A percentile compares a stretch with the other conserved stretches of the same genome.
Evolutionary conservation across 2,888 invertebrate species (phyloP).

Genomic region (Prionchulus punctatus): DNA sequence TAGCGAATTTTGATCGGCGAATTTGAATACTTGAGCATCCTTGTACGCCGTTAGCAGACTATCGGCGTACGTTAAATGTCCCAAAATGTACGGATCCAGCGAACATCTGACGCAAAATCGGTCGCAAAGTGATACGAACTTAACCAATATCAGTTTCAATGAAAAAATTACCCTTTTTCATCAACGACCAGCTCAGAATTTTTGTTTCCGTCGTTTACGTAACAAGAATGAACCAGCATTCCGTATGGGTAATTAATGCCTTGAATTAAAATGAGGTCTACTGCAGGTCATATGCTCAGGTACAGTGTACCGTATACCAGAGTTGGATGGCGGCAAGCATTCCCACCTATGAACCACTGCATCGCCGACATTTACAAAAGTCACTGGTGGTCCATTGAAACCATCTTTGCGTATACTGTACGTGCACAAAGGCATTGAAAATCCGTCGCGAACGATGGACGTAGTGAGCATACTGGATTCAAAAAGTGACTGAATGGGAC

Average conservation of each 20-base stretch:
- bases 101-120: no score
- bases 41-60: constrained; percentile 1
- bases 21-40: constrained; percentile 11
- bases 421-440: neutral
- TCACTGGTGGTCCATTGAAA: neutral
- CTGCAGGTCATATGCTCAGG: neutral
- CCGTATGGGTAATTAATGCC: constrained; percentile 1
- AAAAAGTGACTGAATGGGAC: neutral
- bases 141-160: neutral
- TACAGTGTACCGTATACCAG: neutral
- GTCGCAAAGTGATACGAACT: no score
- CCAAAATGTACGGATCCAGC: constrained; percentile 10
- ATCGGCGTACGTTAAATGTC: neutral
- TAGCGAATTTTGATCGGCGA: constrained; percentile 5
- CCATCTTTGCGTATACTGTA: neutral
- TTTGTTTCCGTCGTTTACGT: constrained; percentile 4
- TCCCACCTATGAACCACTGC: constrained; percentile 5
- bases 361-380: constrained; percentile 4
- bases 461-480: neutral
- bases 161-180: neutral
- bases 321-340: no score
- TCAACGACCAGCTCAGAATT: constrained; percentile 1
- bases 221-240: constrained; percentile 6
- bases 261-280: neutral
- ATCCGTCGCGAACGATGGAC: neutral